Evolutionary conservation across 2,797 vertebrate genomes (phyloP), one percentile per base, ranked within the genome.

Genomic region (Saxicola maurus): DNA sequence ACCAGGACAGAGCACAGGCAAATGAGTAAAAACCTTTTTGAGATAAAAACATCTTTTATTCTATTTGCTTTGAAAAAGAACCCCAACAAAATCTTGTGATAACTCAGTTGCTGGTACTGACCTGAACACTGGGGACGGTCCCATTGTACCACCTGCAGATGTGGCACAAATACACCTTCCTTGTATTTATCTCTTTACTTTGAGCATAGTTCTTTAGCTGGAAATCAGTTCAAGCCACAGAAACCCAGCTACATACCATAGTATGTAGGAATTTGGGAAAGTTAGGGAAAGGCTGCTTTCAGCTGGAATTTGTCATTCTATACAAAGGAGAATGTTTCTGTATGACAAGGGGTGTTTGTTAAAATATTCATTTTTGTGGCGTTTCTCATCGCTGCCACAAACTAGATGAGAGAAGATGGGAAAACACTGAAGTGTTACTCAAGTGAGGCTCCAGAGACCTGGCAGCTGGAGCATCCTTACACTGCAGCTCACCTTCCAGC

Each of bases 271-370:
- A 68, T 2, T 0, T 3, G 5, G 16, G 9, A 48, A 81, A 73
- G 20, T 16, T 56, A 38, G 42, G 31, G 51, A 57, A 74, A 64
- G 27, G 17, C n/a, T 90, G 38, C 68, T 84, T 91, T 86, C 67
- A 76, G 45, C 42, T 46, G 42, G 25, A 66, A 31, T n/a, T 20
- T 3, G 1, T 23, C 0, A 0, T 18, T 16, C 38, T 25, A 7
- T 25, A 51, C 28, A 59, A 46, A 64, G 31, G 6, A 75, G 46
- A 55, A 28, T 37, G 30, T 37, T 87, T 66, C 43, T 52, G 25
- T 49, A 16, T 40, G 62, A 43, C 2, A 60, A 77, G n/a, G 11
- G 7, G 18, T 57, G 46, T 40, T 40, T 62, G 43, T 48, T 67
- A 68, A 90, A 53, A 38, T 57, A 31, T 20, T 62, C 3, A 25